Evolutionary conservation across 2,113 vertebrate species (phyloP).

Genomic region (Gadus chalcogrammus): DNA sequence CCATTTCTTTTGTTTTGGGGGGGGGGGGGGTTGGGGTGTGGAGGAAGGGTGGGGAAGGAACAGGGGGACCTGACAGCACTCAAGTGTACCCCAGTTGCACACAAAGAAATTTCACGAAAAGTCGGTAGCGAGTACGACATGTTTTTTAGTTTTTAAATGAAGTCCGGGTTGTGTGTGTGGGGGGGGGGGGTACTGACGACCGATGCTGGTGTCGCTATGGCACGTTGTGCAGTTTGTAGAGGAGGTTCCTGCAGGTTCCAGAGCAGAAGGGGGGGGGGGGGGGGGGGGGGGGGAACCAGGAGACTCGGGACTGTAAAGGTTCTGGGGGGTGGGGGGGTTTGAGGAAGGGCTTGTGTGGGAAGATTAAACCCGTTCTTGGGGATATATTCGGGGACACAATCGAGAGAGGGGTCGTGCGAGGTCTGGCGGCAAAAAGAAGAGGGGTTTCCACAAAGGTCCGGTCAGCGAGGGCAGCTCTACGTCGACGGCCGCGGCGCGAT

Average conservation of each 20-base stretch:
- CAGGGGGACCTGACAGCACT: no score
- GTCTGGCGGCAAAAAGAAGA: neutral
- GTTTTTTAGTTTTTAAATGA: no score
- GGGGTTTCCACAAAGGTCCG: neutral
- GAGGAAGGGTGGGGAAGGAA: no score
- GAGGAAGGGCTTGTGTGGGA: neutral
- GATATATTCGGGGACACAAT: neutral
- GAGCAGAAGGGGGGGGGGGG: slow-evolving; percentile 20
- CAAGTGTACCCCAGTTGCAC: no score
- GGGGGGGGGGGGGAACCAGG: slow-evolving; percentile 20
- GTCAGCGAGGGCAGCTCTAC: no score
- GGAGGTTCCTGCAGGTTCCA: neutral
- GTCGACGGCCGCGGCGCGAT: no score
- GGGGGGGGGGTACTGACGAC: neutral
- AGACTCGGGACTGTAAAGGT: slow-evolving; percentile 6
- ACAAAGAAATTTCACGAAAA: no score
- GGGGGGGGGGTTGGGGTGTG: no score
- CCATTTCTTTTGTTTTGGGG: no score
- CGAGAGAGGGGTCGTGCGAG: neutral
- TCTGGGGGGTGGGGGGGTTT: slow-evolving; percentile 14
- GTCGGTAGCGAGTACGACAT: no score
- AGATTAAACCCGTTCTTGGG: neutral
- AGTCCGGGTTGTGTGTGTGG: no score
- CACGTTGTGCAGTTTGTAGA: neutral
- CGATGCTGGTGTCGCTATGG: no score